Evolutionary conservation across 2,888 invertebrate genomes (phyloP).

Genomic region (Hirtodrosophila cameraria): DNA sequence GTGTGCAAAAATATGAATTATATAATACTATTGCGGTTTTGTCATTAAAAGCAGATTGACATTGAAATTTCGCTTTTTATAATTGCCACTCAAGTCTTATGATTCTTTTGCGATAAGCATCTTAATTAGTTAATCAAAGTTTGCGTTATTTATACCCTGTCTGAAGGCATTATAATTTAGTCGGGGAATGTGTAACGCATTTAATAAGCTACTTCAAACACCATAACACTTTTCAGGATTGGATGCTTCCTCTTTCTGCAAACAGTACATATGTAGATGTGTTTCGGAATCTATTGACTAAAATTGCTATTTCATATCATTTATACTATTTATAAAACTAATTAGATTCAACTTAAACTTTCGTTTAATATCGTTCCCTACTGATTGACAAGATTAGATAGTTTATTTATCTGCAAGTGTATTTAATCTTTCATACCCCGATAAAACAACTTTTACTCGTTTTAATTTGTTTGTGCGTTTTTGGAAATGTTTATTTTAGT

Average conservation of each 20-base stretch:
- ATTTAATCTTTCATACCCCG: too few relatives aligned
- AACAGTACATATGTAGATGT: too few relatives aligned
- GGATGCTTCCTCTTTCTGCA: too few relatives aligned
- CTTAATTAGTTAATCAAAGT: background rate
- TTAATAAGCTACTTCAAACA: too few relatives aligned
- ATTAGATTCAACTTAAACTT: background rate
- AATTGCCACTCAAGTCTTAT: conserved; percentile 13
- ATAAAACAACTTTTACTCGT: too few relatives aligned
- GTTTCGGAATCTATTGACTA: too few relatives aligned
- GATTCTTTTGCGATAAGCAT: conserved; percentile 2
- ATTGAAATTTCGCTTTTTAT: conserved; percentile 12
- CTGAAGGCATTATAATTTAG: too few relatives aligned
- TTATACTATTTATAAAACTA: too few relatives aligned
- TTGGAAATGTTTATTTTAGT: conserved; percentile 29
- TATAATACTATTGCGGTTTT: background rate
- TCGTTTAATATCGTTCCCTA: background rate
- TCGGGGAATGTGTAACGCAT: too few relatives aligned
- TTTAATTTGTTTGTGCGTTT: conserved; percentile 3
- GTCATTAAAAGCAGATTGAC: background rate
- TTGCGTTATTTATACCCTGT: background rate
- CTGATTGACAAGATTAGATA: background rate
- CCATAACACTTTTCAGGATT: too few relatives aligned
- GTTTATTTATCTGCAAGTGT: background rate
- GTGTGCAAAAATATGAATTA: too few relatives aligned
- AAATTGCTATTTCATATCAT: too few relatives aligned